Base-by-base conservation (phyloP, 1,140 invertebrate species). In the Calycopis cecrops region DNA sequence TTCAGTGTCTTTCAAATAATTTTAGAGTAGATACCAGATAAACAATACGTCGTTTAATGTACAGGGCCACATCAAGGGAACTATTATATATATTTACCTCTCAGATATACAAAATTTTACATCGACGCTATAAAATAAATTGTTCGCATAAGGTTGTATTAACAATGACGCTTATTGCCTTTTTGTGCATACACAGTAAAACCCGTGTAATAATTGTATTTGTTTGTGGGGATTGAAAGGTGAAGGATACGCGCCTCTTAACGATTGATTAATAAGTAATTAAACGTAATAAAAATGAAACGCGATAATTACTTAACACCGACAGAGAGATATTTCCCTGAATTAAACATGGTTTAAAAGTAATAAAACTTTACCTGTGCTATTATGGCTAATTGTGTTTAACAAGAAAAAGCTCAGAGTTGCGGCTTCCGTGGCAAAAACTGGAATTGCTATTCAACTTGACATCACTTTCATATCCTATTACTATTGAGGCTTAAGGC, bases 251-350 rank as follows among this genome's bases (percentile, higher is more conserved):
- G 14, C 2, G 40, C 14, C 17, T 14, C 14, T 44, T 16, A 44
- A 16, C 40, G 40, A 44, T 44, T 44, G 40, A 44, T 44, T 44
- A 44, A 44, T 14, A 44, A 44, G 40, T 44, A 44, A 44, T 44
- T 44, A 44, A 44, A 44, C 9, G 40, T 17, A 44, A 44, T 44
- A 44, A 44, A 44, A 44, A 44, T 44, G 12, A 44, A 44, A 16
- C 40, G 17, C 40, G 40, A 44, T 42, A 44, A 44, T 44, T 44
- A 44, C 40, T 44, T 16, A 44, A 16, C 40, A 44, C 40, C 40
- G 40, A 16, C 40, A 16, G 12, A 16, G 40, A 44, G 14, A 16
- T 16, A 44, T 44, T 44, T 44, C 40, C 40, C 17, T 44, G 40
- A 44, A 44, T 17, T 44, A 16, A 14, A 9, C 16, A 8, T 9